Evolutionary conservation across 2,888 invertebrate species (phyloP).

Genomic region (Synergus itoensis): DNA sequence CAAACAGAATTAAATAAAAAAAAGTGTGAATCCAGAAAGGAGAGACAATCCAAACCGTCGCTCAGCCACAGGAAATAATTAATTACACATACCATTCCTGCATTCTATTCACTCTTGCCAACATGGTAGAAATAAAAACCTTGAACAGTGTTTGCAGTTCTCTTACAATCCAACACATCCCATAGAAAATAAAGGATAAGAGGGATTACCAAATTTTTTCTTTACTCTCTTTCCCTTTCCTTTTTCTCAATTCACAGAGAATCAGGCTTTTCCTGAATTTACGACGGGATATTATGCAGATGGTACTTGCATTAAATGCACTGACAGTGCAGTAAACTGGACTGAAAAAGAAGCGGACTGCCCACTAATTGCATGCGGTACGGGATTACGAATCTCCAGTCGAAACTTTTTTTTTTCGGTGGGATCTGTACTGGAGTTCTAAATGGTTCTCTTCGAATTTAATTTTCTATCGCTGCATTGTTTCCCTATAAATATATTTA

Average conservation of each 20-base stretch:
- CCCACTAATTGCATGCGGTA: conserved; percentile 47
- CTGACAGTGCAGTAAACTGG: conserved; percentile 55
- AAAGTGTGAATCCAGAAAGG: not conserved
- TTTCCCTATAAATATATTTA: not conserved
- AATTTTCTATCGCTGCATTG: conserved; percentile 2
- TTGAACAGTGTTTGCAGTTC: not conserved
- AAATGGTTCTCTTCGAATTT: not conserved
- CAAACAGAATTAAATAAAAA: not conserved
- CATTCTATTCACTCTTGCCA: not conserved
- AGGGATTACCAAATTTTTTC: conserved; percentile 3
- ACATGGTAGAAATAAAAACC: conserved; percentile 1
- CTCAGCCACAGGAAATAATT: conserved; percentile 14
- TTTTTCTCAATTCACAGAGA: not conserved
- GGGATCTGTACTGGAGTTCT: not conserved
- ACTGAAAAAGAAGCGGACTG: conserved; percentile 48
- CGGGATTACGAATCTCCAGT: conserved; percentile 12
- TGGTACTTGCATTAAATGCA: conserved; percentile 68
- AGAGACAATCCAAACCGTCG: not conserved
- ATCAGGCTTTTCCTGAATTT: conserved; percentile 58
- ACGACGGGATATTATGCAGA: conserved; percentile 71
- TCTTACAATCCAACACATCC: not conserved
- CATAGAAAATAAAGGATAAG: not conserved
- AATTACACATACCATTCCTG: conserved; percentile 3
- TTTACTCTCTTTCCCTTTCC: not conserved
- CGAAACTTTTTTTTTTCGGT: not conserved